Conservation (phyloP, 2,113 vertebrate genomes). For the Callospermophilus lateralis region DNA sequence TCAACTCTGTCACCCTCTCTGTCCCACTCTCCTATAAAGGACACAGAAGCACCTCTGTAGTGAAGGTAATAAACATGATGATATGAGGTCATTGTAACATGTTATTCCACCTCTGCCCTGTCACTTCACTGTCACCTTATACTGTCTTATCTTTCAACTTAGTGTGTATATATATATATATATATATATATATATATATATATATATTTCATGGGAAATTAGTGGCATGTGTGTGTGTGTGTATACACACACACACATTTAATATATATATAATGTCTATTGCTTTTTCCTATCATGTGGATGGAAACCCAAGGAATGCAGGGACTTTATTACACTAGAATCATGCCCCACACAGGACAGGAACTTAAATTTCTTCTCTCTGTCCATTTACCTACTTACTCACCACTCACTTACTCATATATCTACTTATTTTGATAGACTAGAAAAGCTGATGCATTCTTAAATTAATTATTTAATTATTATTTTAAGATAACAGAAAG, state of each 20-base stretch:
- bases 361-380: background rate
- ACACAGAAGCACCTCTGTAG: too few species aligned
- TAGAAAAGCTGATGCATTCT: constrained; percentile 34
- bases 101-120: too few species aligned
- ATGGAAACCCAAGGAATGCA: background rate
- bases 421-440: background rate
- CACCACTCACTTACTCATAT: background rate
- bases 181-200: too few species aligned
- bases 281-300: background rate
- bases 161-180: too few species aligned
- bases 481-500: constrained; percentile 46
- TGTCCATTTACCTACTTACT: too few species aligned
- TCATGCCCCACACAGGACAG: background rate
- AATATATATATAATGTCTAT: background rate
- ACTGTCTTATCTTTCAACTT: background rate
- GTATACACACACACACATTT: too few species aligned
- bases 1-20: too few species aligned
- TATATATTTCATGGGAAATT: too few species aligned
- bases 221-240: too few species aligned
- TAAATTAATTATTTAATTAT: constrained; percentile 17
- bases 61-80: background rate
- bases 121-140: background rate
- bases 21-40: too few species aligned
- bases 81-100: background rate
- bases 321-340: background rate